A percentile compares a stretch with the other conserved stretches of the same genome.
Conservation (phyloP, 2,888 invertebrate species). For the Pardosa pseudoannulata region DNA sequence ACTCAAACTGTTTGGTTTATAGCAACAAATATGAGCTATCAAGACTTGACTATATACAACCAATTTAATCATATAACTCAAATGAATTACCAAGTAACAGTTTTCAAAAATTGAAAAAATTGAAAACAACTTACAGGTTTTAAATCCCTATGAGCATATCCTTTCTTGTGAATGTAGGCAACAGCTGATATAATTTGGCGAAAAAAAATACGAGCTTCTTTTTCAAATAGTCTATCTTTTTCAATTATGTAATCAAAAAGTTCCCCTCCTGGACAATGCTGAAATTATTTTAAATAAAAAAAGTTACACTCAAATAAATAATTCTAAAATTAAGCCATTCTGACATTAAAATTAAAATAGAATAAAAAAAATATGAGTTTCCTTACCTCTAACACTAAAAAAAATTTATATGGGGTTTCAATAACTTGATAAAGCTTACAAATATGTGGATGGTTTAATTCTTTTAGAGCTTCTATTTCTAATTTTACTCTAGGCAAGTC, state of each 20-base stretch:
- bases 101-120: too few species aligned
- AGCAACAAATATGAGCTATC: too few species aligned
- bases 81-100: too few species aligned
- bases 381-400: conserved; percentile 85
- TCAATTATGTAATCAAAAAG: conserved; percentile 90
- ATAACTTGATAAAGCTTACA: conserved; percentile 88
- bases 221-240: conserved; percentile 84
- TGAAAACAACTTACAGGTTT: conserved; percentile 89
- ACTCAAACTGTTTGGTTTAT: too few species aligned
- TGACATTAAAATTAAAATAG: too few species aligned
- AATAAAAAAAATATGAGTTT: too few species aligned
- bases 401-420: conserved; percentile 85
- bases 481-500: conserved; percentile 85
- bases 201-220: conserved; percentile 86
- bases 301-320: too few species aligned
- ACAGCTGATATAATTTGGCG: conserved; percentile 88
- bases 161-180: conserved; percentile 85
- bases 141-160: conserved; percentile 88
- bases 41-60: too few species aligned
- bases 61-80: too few species aligned
- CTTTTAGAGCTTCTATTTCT: conserved; percentile 86
- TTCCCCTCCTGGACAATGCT: conserved; percentile 89
- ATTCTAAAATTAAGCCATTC: too few species aligned
- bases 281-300: conserved; percentile 68
- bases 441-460: conserved; percentile 84